A percentile compares a stretch with the other conserved stretches of the same genome.
These are phyloP conservation scores for Axis porcinus DNA, from an alignment of 2,113 vertebrate genomes.

Conservation along the genomic window DNA sequence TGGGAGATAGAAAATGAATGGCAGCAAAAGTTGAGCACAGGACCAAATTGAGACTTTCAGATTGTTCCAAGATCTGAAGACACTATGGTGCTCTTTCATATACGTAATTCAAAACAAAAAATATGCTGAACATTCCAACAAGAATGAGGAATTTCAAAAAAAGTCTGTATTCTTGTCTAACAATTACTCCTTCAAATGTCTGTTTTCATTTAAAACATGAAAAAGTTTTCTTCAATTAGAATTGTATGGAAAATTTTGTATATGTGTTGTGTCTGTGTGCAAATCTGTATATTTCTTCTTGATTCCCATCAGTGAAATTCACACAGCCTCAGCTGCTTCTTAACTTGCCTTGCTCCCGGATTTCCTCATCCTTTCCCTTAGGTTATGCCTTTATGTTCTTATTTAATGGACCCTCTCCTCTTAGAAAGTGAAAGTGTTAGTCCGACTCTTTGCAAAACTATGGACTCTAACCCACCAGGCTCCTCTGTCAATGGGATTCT, in stretches of 20 bases:
- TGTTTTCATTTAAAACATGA: neutral
- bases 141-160: neutral
- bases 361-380: neutral
- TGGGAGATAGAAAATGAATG: neutral
- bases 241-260: neutral
- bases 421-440: neutral
- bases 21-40: neutral
- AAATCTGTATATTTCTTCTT: neutral
- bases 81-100: neutral
- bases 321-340: neutral
- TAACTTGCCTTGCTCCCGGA: neutral
- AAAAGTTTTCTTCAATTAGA: neutral
- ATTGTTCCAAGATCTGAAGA: neutral
- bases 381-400: neutral
- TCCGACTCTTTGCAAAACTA: neutral
- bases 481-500: neutral
- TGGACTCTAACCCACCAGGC: neutral
- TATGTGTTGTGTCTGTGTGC: neutral
- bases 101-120: neutral
- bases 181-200: neutral
- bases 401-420: neutral
- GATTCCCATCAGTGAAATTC: neutral
- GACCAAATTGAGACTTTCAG: neutral
- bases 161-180: neutral
- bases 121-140: neutral